These are phyloP conservation scores for Goniozus legneri DNA, from an alignment of 1,140 invertebrate species.

Conservation along the genomic window DNA sequence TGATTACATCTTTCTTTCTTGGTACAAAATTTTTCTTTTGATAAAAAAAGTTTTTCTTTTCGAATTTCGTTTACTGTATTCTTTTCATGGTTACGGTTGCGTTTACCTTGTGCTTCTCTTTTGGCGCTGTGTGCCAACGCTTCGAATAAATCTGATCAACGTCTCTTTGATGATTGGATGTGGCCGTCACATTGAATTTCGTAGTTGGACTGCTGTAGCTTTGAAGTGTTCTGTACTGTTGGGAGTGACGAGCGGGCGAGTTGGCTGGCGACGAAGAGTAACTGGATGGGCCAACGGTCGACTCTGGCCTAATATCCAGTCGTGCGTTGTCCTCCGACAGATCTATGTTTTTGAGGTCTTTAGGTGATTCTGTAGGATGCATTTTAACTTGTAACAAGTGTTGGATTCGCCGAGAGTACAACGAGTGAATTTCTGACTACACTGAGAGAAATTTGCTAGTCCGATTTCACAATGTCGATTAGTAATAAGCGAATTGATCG, in stretches of 20 bases:
- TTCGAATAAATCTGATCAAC: slow-evolving; percentile 45
- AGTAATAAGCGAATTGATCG: too few relatives aligned
- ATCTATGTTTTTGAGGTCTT: slow-evolving; percentile 23
- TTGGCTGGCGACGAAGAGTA: slow-evolving; percentile 40
- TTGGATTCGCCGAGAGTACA: too few relatives aligned
- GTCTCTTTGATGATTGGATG: slow-evolving; percentile 34
- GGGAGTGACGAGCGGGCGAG: slow-evolving; percentile 40
- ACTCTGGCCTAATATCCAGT: slow-evolving; percentile 25
- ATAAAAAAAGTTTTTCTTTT: too few relatives aligned
- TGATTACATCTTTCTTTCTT: background rate
- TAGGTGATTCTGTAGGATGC: slow-evolving; percentile 23
- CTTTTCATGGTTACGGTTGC: background rate
- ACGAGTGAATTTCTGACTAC: too few relatives aligned
- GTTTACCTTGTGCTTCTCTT: slow-evolving; percentile 59
- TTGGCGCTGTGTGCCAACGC: slow-evolving; percentile 60
- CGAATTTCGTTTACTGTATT: background rate
- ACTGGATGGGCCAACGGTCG: slow-evolving; percentile 26
- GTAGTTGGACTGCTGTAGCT: slow-evolving; percentile 37
- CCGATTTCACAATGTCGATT: too few relatives aligned
- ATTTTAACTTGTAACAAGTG: too few relatives aligned
- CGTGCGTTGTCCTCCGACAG: slow-evolving; percentile 20
- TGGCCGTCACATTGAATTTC: slow-evolving; percentile 35
- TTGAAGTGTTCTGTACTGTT: slow-evolving; percentile 46
- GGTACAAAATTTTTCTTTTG: background rate
- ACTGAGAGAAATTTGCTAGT: too few relatives aligned